Evolutionary conservation across 2,888 invertebrate genomes (phyloP).

Genomic region (Agrypnus murinus): DNA sequence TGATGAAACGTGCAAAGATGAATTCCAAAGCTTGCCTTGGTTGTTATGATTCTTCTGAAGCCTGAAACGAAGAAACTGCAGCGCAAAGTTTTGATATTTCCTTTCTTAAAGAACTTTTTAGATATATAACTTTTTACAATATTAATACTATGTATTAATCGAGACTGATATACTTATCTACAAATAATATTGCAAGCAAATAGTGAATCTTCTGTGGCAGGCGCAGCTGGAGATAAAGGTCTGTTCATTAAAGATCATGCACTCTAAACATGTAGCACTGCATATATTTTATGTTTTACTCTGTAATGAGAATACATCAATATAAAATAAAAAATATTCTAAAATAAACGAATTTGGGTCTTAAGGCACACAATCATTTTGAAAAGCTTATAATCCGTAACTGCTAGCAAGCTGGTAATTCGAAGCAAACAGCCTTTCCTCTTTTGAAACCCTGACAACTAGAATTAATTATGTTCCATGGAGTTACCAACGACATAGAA

Average conservation of each 20-base stretch:
- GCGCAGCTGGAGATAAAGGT: slow-evolving; percentile 89
- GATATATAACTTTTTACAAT: neutral
- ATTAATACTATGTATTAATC: neutral
- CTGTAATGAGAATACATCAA: neutral
- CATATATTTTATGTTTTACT: neutral
- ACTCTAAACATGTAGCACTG: slow-evolving; percentile 80
- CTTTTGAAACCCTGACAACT: too few species aligned
- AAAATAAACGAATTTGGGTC: too few species aligned
- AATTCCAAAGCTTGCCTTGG: slow-evolving; percentile 94
- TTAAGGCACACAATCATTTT: too few species aligned
- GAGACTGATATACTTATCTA: neutral
- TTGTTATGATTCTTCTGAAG: slow-evolving; percentile 84
- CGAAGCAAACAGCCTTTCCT: too few species aligned
- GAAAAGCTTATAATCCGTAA: too few species aligned
- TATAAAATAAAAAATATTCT: too few species aligned
- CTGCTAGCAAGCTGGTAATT: too few species aligned
- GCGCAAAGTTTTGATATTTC: slow-evolving; percentile 84
- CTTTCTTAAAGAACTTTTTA: neutral
- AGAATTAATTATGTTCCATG: too few species aligned
- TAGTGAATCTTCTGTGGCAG: slow-evolving; percentile 89
- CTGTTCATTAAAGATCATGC: slow-evolving; percentile 97
- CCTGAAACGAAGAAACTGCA: slow-evolving; percentile 87
- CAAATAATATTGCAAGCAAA: slow-evolving; percentile 81
- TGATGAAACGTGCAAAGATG: slow-evolving; percentile 92
- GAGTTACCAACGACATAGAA: too few species aligned